These are phyloP conservation scores for Lacanobia wlatinum DNA, from an alignment of 2,888 invertebrate species.

Conservation along the genomic window DNA sequence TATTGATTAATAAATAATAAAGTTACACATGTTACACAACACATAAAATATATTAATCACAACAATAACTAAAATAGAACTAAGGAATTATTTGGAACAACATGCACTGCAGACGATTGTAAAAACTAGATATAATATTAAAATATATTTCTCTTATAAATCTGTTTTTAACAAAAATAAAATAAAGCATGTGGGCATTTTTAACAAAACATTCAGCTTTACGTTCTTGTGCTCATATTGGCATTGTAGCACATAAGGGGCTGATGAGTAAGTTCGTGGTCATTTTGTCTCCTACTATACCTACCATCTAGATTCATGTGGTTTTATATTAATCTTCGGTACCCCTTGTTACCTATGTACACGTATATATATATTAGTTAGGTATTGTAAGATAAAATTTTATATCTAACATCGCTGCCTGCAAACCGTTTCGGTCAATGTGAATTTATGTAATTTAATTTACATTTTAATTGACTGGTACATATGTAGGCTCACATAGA, in stretches of 20 bases:
- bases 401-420: slow-evolving; percentile 29
- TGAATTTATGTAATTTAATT: slow-evolving; percentile 6
- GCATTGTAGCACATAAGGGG: slow-evolving; percentile 2
- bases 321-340: not conserved
- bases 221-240: slow-evolving; percentile 33
- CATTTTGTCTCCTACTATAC: not conserved
- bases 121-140: slow-evolving; percentile 45
- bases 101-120: slow-evolving; percentile 47
- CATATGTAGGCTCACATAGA: slow-evolving; percentile 19
- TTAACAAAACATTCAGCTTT: slow-evolving; percentile 24
- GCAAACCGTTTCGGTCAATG: not conserved
- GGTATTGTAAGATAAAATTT: slow-evolving; percentile 15
- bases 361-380: slow-evolving; percentile 32
- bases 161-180: slow-evolving; percentile 49
- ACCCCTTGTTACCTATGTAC: slow-evolving; percentile 13
- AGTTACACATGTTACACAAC: slow-evolving; percentile 43
- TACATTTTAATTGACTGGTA: slow-evolving; percentile 47
- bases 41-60: slow-evolving; percentile 59
- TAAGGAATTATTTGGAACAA: slow-evolving; percentile 63
- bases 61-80: slow-evolving; percentile 60
- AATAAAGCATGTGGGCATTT: slow-evolving; percentile 35
- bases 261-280: not conserved
- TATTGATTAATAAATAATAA: slow-evolving; percentile 56
- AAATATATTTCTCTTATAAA: slow-evolving; percentile 51
- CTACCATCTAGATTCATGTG: slow-evolving; percentile 7